phyloP scores from a whole-genome alignment of 2,113 vertebrate genomes.

The Sus scrofa region DNA sequence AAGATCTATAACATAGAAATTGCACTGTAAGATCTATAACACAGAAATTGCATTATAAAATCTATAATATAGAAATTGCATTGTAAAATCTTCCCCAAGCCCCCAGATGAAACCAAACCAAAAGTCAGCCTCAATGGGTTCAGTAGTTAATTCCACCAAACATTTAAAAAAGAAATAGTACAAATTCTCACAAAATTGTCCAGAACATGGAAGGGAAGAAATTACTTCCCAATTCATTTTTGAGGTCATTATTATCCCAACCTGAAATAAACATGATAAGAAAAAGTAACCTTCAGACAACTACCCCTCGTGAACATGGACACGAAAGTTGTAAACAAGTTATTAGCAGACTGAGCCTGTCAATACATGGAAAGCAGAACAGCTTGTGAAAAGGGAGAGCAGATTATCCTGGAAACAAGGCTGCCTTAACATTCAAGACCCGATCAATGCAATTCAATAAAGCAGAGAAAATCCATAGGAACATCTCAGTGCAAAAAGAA shows the following conservation, averaged over 20 bases:
- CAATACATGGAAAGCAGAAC: neutral
- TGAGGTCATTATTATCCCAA: neutral
- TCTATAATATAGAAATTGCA: neutral
- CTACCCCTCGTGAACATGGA: neutral
- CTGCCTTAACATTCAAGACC: neutral
- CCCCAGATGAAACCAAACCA: neutral
- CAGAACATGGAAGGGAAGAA: conserved; percentile 55
- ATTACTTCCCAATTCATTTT: neutral
- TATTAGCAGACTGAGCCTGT: neutral
- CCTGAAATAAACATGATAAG: neutral
- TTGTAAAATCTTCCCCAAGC: neutral
- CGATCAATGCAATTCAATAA: neutral
- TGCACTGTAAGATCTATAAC: no score
- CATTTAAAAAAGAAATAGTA: conserved; percentile 2
- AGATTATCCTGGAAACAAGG: neutral
- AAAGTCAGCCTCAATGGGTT: neutral
- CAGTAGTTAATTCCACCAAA: neutral
- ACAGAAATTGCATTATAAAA: no score
- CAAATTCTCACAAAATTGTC: conserved; percentile 28
- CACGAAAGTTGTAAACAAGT: neutral
- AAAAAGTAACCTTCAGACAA: neutral
- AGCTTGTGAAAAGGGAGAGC: neutral
- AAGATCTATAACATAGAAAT: no score
- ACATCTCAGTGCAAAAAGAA: neutral
- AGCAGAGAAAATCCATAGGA: neutral